A percentile compares a stretch with the other conserved stretches of the same genome.
These are phyloP conservation scores for Hystrix cristata DNA, from an alignment of 2,113 vertebrate species.

Conservation along the genomic window DNA sequence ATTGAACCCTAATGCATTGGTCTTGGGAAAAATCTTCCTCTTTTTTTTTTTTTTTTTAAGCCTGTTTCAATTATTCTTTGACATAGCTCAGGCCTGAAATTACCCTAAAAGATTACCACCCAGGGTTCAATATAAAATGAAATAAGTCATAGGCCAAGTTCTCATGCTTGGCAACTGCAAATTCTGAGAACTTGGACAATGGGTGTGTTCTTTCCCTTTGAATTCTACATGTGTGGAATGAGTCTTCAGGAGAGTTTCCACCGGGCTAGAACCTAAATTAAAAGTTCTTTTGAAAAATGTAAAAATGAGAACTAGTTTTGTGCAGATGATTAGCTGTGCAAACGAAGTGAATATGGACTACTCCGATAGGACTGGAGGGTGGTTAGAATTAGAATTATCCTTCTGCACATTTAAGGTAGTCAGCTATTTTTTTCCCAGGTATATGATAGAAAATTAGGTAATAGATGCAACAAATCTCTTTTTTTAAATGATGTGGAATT, in stretches of 20 bases:
- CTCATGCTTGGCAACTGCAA: neutral
- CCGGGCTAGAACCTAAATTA: neutral
- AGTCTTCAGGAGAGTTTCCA: neutral
- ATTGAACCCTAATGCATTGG: neutral
- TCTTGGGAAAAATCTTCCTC: neutral
- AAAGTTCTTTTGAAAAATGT: neutral
- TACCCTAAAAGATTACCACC: neutral
- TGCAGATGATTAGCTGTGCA: neutral
- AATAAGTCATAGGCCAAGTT: neutral
- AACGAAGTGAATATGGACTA: neutral
- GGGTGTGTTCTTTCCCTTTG: neutral
- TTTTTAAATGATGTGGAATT: conserved; percentile 28
- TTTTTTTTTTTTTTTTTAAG: neutral
- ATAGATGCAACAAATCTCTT: neutral
- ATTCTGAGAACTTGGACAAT: neutral
- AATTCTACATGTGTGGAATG: neutral
- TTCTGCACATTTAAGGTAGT: neutral
- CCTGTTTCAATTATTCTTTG: neutral
- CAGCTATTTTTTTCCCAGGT: neutral
- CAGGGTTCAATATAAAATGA: neutral
- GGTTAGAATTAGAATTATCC: neutral
- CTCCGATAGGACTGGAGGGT: neutral
- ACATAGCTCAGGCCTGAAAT: neutral
- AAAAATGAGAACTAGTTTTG: neutral
- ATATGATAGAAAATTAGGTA: conserved; percentile 20